Evolutionary conservation across 1,140 invertebrate genomes (phyloP).

Genomic region (Megalopta genalis): DNA sequence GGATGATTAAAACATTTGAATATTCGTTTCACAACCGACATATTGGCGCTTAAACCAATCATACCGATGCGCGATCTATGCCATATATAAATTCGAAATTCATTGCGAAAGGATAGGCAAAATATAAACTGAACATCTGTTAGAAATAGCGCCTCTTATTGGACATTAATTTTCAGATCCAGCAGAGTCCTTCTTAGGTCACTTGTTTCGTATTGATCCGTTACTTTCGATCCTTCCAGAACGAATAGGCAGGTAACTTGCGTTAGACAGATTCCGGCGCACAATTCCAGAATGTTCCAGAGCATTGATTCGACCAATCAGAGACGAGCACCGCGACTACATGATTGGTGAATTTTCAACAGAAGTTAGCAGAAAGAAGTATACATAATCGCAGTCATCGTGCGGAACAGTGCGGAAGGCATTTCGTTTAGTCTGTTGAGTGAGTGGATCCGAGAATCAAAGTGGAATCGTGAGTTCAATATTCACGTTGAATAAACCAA

Average conservation of each 20-base stretch:
- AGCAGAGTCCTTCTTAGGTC: background rate
- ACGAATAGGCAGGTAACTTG: background rate
- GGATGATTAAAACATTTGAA: background rate
- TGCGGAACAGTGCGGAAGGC: slow-evolving; percentile 28
- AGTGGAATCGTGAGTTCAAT: slow-evolving; percentile 10
- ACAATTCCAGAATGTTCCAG: slow-evolving; percentile 77
- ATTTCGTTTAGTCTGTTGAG: slow-evolving; percentile 39
- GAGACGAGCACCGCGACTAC: slow-evolving; percentile 14
- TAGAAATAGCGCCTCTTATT: background rate
- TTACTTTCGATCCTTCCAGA: slow-evolving; percentile 46
- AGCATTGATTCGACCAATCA: slow-evolving; percentile 48
- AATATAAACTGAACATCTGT: background rate
- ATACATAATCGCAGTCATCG: slow-evolving; percentile 34
- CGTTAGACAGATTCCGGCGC: slow-evolving; percentile 25
- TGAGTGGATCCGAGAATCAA: background rate
- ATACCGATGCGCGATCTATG: background rate
- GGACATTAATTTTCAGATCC: background rate
- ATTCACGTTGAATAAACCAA: slow-evolving; percentile 2
- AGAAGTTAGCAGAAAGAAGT: slow-evolving; percentile 69
- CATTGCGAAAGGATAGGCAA: background rate
- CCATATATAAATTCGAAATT: slow-evolving; percentile 41
- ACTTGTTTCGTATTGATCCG: slow-evolving; percentile 5
- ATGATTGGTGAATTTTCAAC: slow-evolving; percentile 70
- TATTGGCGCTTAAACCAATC: slow-evolving; percentile 21
- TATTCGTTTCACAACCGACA: slow-evolving; percentile 17